Percentiles rank a stretch among this genome's conserved stretches.
Conservation (phyloP, 2,888 invertebrate species). For the Lamellibrachia satsuma region DNA sequence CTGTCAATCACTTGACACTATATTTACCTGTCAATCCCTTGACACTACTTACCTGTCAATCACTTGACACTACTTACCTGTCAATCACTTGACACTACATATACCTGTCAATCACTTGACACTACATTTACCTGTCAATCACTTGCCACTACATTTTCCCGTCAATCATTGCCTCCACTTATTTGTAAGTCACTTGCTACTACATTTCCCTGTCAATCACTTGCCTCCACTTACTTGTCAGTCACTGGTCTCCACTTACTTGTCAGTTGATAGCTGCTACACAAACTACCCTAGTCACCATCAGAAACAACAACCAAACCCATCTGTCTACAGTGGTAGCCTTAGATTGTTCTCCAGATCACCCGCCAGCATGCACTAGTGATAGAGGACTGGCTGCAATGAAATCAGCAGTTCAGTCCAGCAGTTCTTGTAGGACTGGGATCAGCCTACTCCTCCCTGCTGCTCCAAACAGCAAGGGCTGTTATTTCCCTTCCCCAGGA, state of each 20-base stretch:
- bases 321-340: too few species aligned
- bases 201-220: not conserved
- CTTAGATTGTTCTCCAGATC: too few species aligned
- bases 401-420: not conserved
- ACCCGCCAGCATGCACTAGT: too few species aligned
- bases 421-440: not conserved
- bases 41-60: not conserved
- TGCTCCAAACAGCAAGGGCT: too few species aligned
- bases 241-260: too few species aligned
- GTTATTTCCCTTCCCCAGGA: not conserved
- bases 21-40: not conserved
- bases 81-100: not conserved
- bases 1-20: not conserved
- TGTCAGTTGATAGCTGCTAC: too few species aligned
- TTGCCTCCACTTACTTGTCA: not conserved
- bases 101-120: not conserved
- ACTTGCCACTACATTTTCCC: not conserved
- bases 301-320: too few species aligned
- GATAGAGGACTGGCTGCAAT: too few species aligned
- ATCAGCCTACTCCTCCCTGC: too few species aligned
- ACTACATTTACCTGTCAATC: not conserved
- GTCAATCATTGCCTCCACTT: not conserved
- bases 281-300: too few species aligned
- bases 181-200: too few species aligned
- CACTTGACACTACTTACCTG: not conserved